Percentiles rank a stretch among this genome's conserved stretches.
phyloP scores from a whole-genome alignment of 2,797 vertebrate species.

The Spinus pinus region DNA sequence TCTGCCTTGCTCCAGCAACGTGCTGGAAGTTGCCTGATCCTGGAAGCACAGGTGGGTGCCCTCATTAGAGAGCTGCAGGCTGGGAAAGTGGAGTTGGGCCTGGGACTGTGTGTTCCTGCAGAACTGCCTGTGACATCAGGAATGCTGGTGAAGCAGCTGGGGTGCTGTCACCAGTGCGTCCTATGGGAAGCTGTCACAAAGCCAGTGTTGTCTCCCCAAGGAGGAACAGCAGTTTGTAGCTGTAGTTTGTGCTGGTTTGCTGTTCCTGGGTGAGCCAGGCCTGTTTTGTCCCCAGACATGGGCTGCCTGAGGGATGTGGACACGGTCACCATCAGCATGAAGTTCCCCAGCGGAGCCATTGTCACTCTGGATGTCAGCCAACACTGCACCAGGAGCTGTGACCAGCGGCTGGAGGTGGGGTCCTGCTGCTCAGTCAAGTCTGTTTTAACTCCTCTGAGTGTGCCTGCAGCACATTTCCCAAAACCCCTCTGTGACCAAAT shows the following conservation, averaged over 20 bases:
- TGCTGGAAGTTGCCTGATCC: not conserved
- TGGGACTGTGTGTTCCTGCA: not conserved
- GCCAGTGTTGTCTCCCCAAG: fast-evolving
- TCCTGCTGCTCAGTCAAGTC: not conserved
- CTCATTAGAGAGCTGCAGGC: not conserved
- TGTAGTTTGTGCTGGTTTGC: not conserved
- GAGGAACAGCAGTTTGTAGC: not conserved
- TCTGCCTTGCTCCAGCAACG: fast-evolving
- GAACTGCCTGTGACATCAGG: not conserved
- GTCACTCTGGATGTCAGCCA: constrained; percentile 62
- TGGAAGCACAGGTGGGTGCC: not conserved
- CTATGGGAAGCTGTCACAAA: not conserved
- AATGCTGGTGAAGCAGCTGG: not conserved
- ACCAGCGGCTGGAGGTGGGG: constrained; percentile 56
- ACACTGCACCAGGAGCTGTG: constrained; percentile 64
- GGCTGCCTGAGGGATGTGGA: constrained; percentile 49
- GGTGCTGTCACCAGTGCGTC: not conserved
- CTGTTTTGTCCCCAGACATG: constrained; percentile 22
- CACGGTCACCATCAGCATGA: constrained; percentile 39
- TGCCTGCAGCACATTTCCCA: not conserved
- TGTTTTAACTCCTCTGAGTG: not conserved
- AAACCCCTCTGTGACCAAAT: no score
- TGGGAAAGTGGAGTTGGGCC: not conserved
- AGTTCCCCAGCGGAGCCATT: constrained; percentile 50
- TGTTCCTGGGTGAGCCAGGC: not conserved